Base-by-base conservation (phyloP, 2,888 invertebrate genomes). In the Sinohyriopsis cumingii region DNA sequence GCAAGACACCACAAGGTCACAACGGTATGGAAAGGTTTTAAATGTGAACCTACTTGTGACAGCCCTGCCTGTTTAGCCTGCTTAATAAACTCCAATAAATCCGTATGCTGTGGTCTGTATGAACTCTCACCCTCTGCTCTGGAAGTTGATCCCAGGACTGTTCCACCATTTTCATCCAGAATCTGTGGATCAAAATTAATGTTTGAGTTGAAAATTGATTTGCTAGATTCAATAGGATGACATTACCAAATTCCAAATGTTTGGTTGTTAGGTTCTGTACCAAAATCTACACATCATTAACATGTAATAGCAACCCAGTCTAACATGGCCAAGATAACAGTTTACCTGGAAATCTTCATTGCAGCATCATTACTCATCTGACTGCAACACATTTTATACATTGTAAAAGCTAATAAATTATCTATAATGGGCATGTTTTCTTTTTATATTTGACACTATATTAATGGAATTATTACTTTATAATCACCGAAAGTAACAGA, bases 141-240 rank as follows among this genome's bases (percentile, higher is more conserved):
- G 20, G 78, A 71, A n/a, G 76, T 74, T 22, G 80, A 75, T 4
- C 85, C 83, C 9, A 84, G 72, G 22, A 76, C 72, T 25, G 78
- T 73, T 0, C 84, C 84, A 18, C 87, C 85, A 75, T 78, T 78
- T 60, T 87, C 86, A n/a, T 86, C 86, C 62, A 86, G 67, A 22
- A 82, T 56, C 87, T 87, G 69, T 0, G 63, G 73, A 61, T 62
- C 59, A 24, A 15, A 55, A 55, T 5, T 9, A 57, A 20, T 24
- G 20, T 3, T 22, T 4, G 15, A 53, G 22, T 6, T n/a, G 15
- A 22, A 57, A n/a, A 57, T 5, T 57, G 12, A 24, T 18, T 12
- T 22, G n/a, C 59, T 24, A 18, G 3, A 57, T 22, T 57, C 9
- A 57, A 22, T 57, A 24, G 24, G 9, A 22, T 12, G 20, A 57